Base-by-base conservation (phyloP, 2,888 invertebrate genomes). In the Trichogramma dendrolimi region DNA sequence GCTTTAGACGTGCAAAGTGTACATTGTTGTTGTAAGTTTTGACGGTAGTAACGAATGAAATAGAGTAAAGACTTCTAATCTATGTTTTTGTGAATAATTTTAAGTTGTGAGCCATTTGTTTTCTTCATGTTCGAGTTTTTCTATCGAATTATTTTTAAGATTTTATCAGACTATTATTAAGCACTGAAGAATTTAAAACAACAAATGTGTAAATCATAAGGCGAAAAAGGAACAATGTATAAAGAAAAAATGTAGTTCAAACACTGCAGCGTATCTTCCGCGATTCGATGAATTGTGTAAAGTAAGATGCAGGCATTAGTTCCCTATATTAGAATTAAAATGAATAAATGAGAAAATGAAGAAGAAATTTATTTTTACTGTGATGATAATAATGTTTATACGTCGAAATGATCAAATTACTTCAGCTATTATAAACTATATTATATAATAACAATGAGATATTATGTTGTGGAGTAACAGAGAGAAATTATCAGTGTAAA, bases 371-470 rank as follows among this genome's bases (percentile, higher is more conserved):
- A 76, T 76, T 76, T 79, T 79, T 79, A 79, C 79, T 79, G 79
- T 79, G 79, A 79, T 79, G 79, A 79, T 79, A 78, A 79, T 79
- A 79, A 79, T 78, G 78, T 79, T 79, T 78, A 75, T 79, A 79
- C 75, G 72, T 74, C 69, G 75, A 27, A 27, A 76, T 74, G 72
- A 77, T 70, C 68, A 66, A 73, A 73, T 73, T 71, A 70, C 68
- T 76, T 72, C 70, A 70, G 75, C 69, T 73, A 63, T 50, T 57
- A 46, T 27, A 27, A 27, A 27, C 27, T 27, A 27, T 46, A 63
- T 59, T 73, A 73, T 74, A 75, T 72, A 69, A 73, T 75, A 73
- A 71, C 71, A 70, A 73, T 71, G 44, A 60, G n/a, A 38, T 44
- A 41, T n/a, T 55, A 51, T 51, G 60, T 57, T 47, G 48, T 55